These are phyloP conservation scores for Otus scops DNA, from an alignment of 2,797 vertebrate genomes.

Conservation along the genomic window DNA sequence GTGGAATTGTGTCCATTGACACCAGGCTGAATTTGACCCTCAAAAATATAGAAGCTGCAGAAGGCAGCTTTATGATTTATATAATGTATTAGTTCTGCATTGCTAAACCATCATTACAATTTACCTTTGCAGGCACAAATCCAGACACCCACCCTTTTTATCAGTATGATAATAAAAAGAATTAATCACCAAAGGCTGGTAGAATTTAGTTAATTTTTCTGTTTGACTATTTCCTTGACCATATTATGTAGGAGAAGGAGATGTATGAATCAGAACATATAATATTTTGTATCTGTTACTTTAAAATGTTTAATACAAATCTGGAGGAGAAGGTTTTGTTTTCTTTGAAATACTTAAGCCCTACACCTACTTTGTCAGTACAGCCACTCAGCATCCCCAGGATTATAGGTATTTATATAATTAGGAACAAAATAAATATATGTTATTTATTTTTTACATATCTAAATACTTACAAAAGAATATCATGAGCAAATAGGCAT, in stretches of 20 bases:
- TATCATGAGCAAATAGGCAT: neutral
- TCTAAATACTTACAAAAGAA: neutral
- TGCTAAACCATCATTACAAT: neutral
- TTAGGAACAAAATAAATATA: neutral
- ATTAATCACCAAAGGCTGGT: neutral
- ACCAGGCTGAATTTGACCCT: neutral
- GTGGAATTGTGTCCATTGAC: neutral
- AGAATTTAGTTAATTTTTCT: neutral
- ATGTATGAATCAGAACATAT: neutral
- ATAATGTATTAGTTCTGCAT: neutral
- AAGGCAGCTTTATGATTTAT: neutral
- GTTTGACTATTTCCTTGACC: neutral
- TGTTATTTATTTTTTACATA: neutral
- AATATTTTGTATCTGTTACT: neutral
- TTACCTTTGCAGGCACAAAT: neutral
- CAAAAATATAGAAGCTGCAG: neutral
- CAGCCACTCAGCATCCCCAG: neutral
- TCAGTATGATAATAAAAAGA: neutral
- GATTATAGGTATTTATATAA: neutral
- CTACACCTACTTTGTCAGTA: neutral
- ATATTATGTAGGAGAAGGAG: neutral
- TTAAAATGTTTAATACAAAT: neutral
- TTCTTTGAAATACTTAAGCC: neutral
- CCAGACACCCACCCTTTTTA: neutral
- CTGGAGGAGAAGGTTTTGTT: neutral